Evolutionary conservation across 2,113 vertebrate species (phyloP), one percentile per base, ranked within the genome.

Genomic region (Lucifuga dentata): DNA sequence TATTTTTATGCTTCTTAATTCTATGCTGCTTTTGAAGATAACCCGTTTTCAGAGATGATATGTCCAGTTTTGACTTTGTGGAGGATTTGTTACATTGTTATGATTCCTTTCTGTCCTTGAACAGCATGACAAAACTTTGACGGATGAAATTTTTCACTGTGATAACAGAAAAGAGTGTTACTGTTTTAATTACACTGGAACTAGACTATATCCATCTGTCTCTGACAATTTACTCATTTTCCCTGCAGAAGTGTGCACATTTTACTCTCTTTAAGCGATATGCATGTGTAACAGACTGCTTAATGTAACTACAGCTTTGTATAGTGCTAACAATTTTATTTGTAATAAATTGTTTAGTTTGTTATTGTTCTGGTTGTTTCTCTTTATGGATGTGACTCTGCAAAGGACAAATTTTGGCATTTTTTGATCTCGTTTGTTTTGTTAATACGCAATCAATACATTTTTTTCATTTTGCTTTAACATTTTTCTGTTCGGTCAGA

Each of bases 261-360:
- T 73, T 73, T 58, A 44, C 12, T 29, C 41, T 67, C 16, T 50
- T 26, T 35, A 58, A 20, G 60, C 33, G 19, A 38, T 53, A 35
- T 69, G 33, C 59, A 59, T 60, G 43, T 69, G 15, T 73, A 49
- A 57, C 6, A 32, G 60, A 75, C 49, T 72, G 67, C 46, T 75
- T 65, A 16, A 13, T 44, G 73, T 17, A 43, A 12, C 72, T 21
- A 43, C 9, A 26, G 59, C 48, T n/a, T 57, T 77, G 63, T 81
- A 46, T 49, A 76, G 63, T 49, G 29, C 68, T 66, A 58, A 78
- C 76, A 43, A 45, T 57, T 68, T 73, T 68, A 0, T 55, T 57
- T 78, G 44, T 65, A 78, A 86, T 77, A 72, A 85, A 80, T 35
- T 62, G 57, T 79, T 45, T 73, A 49, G 8, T 51, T 64, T 76